Conservation (phyloP, 2,888 invertebrate genomes). For the Lamproptera curius region DNA sequence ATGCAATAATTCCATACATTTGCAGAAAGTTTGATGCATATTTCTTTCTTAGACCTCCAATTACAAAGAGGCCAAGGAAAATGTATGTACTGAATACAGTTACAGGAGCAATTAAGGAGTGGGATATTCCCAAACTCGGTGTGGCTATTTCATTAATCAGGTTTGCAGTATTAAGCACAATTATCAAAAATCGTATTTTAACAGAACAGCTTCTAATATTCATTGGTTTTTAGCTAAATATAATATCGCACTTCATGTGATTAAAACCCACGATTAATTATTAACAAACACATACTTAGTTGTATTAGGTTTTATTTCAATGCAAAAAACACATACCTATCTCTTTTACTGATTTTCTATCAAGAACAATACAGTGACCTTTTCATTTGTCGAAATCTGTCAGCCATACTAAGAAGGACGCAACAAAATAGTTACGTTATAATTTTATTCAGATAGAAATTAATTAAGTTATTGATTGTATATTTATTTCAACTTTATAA, state of each 20-base stretch:
- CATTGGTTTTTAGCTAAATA: slow-evolving; percentile 40
- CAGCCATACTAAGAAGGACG: no score
- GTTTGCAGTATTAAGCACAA: slow-evolving; percentile 53
- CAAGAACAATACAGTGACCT: no score
- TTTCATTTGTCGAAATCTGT: no score
- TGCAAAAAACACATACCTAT: no score
- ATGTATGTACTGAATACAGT: slow-evolving; percentile 48
- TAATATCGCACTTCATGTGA: slow-evolving; percentile 36
- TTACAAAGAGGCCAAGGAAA: slow-evolving; percentile 41
- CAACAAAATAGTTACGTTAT: not conserved
- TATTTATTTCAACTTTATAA: no score
- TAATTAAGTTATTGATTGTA: no score
- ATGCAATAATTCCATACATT: slow-evolving; percentile 45
- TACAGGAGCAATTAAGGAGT: slow-evolving; percentile 50
- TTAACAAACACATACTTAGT: not conserved
- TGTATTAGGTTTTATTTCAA: no score
- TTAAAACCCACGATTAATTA: not conserved
- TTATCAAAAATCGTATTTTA: slow-evolving; percentile 44
- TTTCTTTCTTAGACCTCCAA: slow-evolving; percentile 31
- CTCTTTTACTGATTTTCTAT: no score
- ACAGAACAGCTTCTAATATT: slow-evolving; percentile 38
- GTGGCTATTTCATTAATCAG: slow-evolving; percentile 55
- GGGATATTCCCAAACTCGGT: slow-evolving; percentile 37
- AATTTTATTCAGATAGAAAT: no score
- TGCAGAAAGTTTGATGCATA: slow-evolving; percentile 46